A percentile compares a stretch with the other conserved stretches of the same genome.
phyloP scores from a whole-genome alignment of 2,797 vertebrate genomes.

The Girardinus metallicus region DNA sequence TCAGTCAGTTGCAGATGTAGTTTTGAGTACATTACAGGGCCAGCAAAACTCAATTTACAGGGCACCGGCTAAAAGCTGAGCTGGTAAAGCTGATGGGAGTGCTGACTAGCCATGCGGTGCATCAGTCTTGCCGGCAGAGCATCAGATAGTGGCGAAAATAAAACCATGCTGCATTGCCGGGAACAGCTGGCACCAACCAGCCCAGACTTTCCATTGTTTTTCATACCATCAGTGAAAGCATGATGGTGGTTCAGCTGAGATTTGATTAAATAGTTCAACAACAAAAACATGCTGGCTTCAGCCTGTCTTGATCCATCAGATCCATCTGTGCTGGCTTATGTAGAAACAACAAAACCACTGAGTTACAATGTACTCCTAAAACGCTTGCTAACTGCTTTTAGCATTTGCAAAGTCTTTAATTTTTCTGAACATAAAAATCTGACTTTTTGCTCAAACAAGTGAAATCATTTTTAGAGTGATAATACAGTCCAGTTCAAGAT shows the following conservation, averaged over 20 bases:
- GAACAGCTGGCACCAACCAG: conserved; percentile 40
- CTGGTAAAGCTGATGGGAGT: conserved; percentile 65
- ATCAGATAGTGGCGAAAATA: conserved; percentile 57
- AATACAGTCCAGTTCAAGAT: background rate
- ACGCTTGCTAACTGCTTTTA: background rate
- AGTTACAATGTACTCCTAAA: conserved; percentile 26
- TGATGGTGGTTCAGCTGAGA: conserved; percentile 47
- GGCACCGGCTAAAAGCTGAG: conserved; percentile 74
- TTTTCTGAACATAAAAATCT: background rate
- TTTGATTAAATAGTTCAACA: conserved; percentile 14
- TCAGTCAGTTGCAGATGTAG: conserved; percentile 78
- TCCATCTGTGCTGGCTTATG: conserved; percentile 55
- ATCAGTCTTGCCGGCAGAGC: conserved; percentile 53
- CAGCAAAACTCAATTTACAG: conserved; percentile 77
- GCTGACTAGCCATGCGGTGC: conserved; percentile 71
- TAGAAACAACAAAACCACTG: conserved; percentile 39
- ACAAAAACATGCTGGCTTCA: conserved; percentile 39
- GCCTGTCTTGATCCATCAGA: conserved; percentile 51
- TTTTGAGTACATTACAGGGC: conserved; percentile 75
- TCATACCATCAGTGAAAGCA: conserved; percentile 51
- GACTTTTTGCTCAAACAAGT: background rate
- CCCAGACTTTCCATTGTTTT: conserved; percentile 56
- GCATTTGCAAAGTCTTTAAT: conserved; percentile 11
- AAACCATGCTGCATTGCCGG: conserved; percentile 62
- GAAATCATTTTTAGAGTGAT: background rate